Evolutionary conservation across 92 coral and sea anemone species (phyloP).

Genomic region (Actinostola sp.): DNA sequence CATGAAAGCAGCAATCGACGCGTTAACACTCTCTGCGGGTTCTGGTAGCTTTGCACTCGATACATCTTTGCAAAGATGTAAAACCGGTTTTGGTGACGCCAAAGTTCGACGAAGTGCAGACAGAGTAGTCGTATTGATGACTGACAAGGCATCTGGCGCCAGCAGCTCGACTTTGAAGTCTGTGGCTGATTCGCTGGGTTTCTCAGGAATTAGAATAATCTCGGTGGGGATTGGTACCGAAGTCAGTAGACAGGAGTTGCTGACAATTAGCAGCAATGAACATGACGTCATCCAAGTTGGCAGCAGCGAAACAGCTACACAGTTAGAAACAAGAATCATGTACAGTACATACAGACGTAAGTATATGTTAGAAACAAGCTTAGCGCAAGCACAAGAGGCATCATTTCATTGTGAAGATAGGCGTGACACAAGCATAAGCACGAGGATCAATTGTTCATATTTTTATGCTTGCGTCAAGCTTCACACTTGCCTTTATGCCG

Average conservation of each 20-base stretch:
- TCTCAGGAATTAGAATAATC: conserved; percentile 26
- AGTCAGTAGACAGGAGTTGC: conserved; percentile 13
- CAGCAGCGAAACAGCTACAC: conserved; percentile 2
- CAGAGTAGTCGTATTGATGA: conserved; percentile 27
- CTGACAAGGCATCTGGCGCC: conserved; percentile 16
- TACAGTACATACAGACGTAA: conserved; percentile 32
- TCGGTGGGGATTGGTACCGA: conserved; percentile 29
- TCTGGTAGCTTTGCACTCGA: conserved; percentile 28
- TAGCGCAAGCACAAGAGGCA: too few species aligned
- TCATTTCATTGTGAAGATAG: too few species aligned
- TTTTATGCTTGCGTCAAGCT: too few species aligned
- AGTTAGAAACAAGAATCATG: conserved; percentile 20
- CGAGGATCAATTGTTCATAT: too few species aligned
- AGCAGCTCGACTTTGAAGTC: conserved; percentile 1
- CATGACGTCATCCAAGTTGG: conserved; percentile 31
- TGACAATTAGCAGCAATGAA: conserved; percentile 16
- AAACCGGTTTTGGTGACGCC: conserved; percentile 20
- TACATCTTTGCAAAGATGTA: conserved; percentile 7
- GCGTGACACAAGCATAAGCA: too few species aligned
- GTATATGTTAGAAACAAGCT: neutral
- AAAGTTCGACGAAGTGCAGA: conserved; percentile 29
- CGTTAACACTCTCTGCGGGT: neutral
- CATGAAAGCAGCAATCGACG: conserved; percentile 3
- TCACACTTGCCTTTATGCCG: too few species aligned
- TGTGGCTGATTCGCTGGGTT: conserved; percentile 11